Base-by-base conservation (phyloP, 2,888 invertebrate genomes). In the Nezara viridula region DNA sequence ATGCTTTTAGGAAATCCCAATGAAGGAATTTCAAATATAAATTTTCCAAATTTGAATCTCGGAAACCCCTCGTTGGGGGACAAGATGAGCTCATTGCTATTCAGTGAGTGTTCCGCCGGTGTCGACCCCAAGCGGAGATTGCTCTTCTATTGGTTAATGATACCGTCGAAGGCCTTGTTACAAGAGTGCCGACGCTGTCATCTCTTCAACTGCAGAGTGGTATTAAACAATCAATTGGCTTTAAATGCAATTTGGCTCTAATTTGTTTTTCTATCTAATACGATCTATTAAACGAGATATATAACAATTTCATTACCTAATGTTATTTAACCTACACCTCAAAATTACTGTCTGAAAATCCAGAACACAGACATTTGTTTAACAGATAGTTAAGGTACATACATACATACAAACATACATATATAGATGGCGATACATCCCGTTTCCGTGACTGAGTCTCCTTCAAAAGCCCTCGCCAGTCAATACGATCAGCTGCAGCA, bases 131-230 rank as follows among this genome's bases (percentile, higher is more conserved):
- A 47, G 44, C 81, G 81, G 44, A 47, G 81, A 81, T 81, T 81
- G 37, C 44, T 47, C n/a, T 3, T 81, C n/a, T n/a, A 81, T 44
- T 81, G 81, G 44, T 24, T 81, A 81, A 81, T 81, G 81, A 14
- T 47, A 19, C 81, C 44, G 77, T 81, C n/a, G 81, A 81, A 81
- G 81, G 81, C 44, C 81, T 81, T 37, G 66, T 37, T 73, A 19
- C 32, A 66, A 66, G 5, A 73, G 19, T 37, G 32, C 37, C 32
- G 32, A 1, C 66, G 19, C 19, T 73, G 32, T 73, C 37, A 37
- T 60, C 66, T 37, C 66, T 19, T 73, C 12, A 60, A 12, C 27
- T 14, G 14, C 24, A 37, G 21, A 37, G 19, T 32, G 66, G 19
- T 14, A 21, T 73, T 37, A 73, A 19, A 21, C n/a, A 37, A 37